Base-by-base conservation (phyloP, 2,888 invertebrate species). In the Ormia ochracea region DNA sequence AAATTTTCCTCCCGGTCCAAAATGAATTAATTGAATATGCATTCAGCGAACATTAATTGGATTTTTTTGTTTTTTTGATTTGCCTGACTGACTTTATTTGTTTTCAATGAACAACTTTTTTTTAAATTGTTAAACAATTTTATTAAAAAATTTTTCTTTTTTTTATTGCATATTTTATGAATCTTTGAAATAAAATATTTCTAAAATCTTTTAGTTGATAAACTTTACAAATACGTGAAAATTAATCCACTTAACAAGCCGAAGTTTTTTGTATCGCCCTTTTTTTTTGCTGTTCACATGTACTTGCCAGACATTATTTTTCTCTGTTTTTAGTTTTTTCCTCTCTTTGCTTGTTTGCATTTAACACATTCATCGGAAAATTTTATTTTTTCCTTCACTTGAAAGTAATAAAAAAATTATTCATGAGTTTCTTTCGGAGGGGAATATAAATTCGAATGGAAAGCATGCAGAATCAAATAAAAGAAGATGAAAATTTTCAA, bases 271-370 rank as follows among this genome's bases (percentile, higher is more conserved):
- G 12, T 10, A 21, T 33, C n/a, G n/a, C n/a, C n/a, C 3, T n/a
- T 19, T 59, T 59, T 59, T 59, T 28, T 1, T 41, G n/a, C 38
- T n/a, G n/a, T n/a, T n/a, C n/a, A 58, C 38, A 26, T 21, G 31
- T 14, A 38, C 41, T 59, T 59, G 41, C 41, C 58, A 59, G 28
- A 56, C n/a, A 19, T 43, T 59, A 59, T 28, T 43, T 59, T 28
- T 3, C n/a, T n/a, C 3, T 17, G 17, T 43, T 43, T 17, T 31
- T 10, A 7, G 9, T 9, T 21, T 31, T 31, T 28, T 43, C 17
- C 28, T n/a, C n/a, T n/a, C 41, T 28, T 41, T 59, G 1, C 23
- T 61, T 61, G 10, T 41, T 31, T 36, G 23, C 12, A 7, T 41
- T 19, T 14, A 61, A 61, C 12, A 41, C 28, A 23, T 56, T 56